Percentiles rank a stretch among this genome's conserved stretches.
phyloP scores from a whole-genome alignment of 1,140 invertebrate species.

The Monochamus saltuarius region DNA sequence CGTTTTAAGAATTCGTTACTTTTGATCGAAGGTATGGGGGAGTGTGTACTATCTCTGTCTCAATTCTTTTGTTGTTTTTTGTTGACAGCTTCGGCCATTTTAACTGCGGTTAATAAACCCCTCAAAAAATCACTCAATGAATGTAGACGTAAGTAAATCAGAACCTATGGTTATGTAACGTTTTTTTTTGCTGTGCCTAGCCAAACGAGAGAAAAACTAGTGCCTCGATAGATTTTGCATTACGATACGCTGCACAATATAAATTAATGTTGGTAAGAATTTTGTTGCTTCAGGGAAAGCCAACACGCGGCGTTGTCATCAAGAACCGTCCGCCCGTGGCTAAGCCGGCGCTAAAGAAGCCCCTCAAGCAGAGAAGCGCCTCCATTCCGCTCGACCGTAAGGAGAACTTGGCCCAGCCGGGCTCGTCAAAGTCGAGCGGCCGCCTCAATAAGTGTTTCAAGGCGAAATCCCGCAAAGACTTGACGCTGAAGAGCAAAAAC shows the following conservation, averaged over 20 bases:
- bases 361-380: conserved; percentile 28
- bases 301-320: conserved; percentile 32
- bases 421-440: conserved; percentile 34
- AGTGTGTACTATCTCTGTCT: no score
- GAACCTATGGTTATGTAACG: no score
- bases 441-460: conserved; percentile 34
- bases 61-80: no score
- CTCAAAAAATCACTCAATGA: no score
- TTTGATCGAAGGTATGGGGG: no score
- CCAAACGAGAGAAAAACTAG: no score
- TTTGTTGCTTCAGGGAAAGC: conserved; percentile 46
- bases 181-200: no score
- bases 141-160: no score
- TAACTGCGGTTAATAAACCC: no score
- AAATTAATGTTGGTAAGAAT: conserved; percentile 40
- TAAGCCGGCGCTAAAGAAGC: conserved; percentile 34
- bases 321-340: conserved; percentile 35
- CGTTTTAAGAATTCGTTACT: no score
- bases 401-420: conserved; percentile 42
- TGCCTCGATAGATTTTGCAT: no score
- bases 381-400: conserved; percentile 40
- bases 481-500: conserved; percentile 36
- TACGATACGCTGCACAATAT: not conserved
- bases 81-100: no score
- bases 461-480: conserved; percentile 32